Percentiles rank a stretch among this genome's conserved stretches.
These are phyloP conservation scores for Oncorhynchus masou DNA, from an alignment of 2,113 vertebrate species.

Conservation along the genomic window DNA sequence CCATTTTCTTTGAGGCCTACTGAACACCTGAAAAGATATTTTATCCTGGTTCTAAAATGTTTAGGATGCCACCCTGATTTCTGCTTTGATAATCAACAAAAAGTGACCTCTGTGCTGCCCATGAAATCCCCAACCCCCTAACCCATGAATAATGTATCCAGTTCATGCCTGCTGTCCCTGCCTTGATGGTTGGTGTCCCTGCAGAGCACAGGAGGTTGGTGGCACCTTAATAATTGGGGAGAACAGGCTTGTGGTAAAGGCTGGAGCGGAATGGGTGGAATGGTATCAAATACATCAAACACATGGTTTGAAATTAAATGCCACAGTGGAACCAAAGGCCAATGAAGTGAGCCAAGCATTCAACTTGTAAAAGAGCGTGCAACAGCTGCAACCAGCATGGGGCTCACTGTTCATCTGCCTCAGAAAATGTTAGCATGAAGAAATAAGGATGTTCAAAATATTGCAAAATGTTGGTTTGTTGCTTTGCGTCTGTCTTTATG, in stretches of 20 bases:
- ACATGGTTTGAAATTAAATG: slow-evolving; percentile 64
- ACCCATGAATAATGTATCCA: slow-evolving; percentile 67
- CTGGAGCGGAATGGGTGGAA: too few relatives aligned
- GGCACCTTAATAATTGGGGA: too few relatives aligned
- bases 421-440: slow-evolving; percentile 31
- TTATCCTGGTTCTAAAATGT: too few relatives aligned
- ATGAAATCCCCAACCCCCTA: slow-evolving; percentile 49
- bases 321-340: slow-evolving; percentile 74
- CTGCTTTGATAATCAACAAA: too few relatives aligned
- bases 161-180: slow-evolving; percentile 56
- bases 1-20: slow-evolving; percentile 21
- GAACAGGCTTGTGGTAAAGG: too few relatives aligned
- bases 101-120: slow-evolving; percentile 35
- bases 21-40: background rate
- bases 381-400: slow-evolving; percentile 75
- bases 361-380: slow-evolving; percentile 77
- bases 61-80: too few relatives aligned
- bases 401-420: slow-evolving; percentile 65
- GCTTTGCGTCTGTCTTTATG: background rate
- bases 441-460: slow-evolving; percentile 15
- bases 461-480: background rate
- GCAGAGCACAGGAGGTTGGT: slow-evolving; percentile 12
- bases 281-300: too few relatives aligned
- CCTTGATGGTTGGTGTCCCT: too few relatives aligned
- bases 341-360: slow-evolving; percentile 78